These are phyloP conservation scores for Schizotus pectinicornis DNA, from an alignment of 2,888 invertebrate genomes.

Conservation along the genomic window DNA sequence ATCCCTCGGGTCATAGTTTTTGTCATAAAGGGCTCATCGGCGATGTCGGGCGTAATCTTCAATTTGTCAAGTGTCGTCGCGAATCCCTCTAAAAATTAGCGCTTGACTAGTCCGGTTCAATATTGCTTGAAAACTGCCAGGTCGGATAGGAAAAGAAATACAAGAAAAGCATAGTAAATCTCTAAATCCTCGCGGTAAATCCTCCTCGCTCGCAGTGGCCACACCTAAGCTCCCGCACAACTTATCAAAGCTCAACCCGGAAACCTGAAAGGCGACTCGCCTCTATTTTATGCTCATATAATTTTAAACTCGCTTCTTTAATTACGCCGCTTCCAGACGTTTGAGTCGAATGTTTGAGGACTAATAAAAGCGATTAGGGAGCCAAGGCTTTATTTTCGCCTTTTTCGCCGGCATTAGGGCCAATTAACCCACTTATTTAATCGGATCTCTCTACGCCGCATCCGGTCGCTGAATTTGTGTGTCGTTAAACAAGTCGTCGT, in stretches of 20 bases:
- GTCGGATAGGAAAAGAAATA: slow-evolving; percentile 39
- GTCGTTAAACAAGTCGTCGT: no score
- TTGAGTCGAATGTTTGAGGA: no score
- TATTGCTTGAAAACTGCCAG: slow-evolving; percentile 34
- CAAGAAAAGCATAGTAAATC: slow-evolving; percentile 48
- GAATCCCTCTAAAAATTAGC: slow-evolving; percentile 33
- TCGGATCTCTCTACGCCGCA: no score
- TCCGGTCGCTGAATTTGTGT: neutral
- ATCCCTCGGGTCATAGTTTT: no score
- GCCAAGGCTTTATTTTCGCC: no score
- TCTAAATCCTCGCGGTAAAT: slow-evolving; percentile 49
- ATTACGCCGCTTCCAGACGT: neutral
- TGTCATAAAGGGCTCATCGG: slow-evolving; percentile 10
- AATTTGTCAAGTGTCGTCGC: slow-evolving; percentile 30
- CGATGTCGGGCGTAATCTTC: slow-evolving; percentile 21
- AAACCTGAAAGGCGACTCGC: slow-evolving; percentile 16
- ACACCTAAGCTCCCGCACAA: slow-evolving; percentile 48
- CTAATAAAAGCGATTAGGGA: no score
- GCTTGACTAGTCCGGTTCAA: slow-evolving; percentile 29
- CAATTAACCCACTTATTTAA: no score
- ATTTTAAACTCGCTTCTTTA: slow-evolving; percentile 1
- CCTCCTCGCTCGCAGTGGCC: slow-evolving; percentile 45
- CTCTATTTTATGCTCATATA: slow-evolving; percentile 13
- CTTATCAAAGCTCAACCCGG: slow-evolving; percentile 46
- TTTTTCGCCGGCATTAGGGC: no score